These are phyloP conservation scores for Ictidomys tridecemlineatus DNA, from an alignment of 2,113 vertebrate genomes.

Conservation along the genomic window DNA sequence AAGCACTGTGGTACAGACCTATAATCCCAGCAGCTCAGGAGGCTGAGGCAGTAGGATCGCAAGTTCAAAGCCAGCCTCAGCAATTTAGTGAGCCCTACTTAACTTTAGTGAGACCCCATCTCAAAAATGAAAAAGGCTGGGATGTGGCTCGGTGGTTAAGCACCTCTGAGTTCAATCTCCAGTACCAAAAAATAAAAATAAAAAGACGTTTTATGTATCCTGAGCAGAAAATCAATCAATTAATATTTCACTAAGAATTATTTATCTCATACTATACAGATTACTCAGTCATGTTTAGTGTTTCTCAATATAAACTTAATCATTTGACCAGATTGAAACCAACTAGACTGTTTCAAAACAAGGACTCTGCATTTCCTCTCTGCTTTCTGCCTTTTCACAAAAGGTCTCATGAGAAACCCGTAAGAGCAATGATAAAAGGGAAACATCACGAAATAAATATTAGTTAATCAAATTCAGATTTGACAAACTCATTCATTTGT, in stretches of 20 bases:
- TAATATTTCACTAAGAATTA: neutral
- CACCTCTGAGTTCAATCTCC: no score
- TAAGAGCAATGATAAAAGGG: slow-evolving; percentile 8
- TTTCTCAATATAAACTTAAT: slow-evolving; percentile 21
- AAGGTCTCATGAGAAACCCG: slow-evolving; percentile 26
- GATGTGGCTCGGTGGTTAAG: no score
- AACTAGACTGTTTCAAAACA: slow-evolving; percentile 57
- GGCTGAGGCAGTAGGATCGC: no score
- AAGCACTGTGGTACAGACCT: no score
- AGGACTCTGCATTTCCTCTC: neutral
- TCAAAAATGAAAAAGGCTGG: no score
- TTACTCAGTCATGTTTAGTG: neutral
- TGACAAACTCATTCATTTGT: slow-evolving; percentile 7
- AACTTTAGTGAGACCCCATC: no score
- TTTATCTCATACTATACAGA: neutral
- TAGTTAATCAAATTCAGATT: slow-evolving; percentile 57
- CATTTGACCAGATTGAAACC: slow-evolving; percentile 28
- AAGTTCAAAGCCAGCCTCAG: no score
- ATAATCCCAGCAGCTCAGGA: no score
- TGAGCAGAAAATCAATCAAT: neutral
- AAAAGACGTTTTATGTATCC: neutral
- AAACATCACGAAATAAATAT: slow-evolving; percentile 46
- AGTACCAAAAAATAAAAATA: no score
- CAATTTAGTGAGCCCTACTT: no score
- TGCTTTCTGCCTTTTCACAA: slow-evolving; percentile 48